Conservation (phyloP, 2,888 invertebrate genomes). For the Lysandra coridon region DNA sequence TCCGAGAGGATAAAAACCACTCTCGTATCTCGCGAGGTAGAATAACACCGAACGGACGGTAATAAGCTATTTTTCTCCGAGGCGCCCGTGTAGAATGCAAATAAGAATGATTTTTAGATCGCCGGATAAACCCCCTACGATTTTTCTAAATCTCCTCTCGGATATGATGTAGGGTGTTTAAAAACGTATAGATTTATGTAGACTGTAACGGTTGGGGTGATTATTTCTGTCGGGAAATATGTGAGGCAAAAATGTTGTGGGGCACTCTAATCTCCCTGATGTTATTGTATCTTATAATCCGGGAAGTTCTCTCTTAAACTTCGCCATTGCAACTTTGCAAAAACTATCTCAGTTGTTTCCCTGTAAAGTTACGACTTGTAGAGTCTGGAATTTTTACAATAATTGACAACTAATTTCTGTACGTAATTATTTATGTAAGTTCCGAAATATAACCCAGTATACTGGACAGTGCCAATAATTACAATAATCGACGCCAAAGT, state of each 20-base stretch:
- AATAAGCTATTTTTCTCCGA: conserved; percentile 42
- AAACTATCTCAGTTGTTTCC: too few relatives aligned
- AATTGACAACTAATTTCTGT: too few relatives aligned
- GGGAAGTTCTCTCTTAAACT: not conserved
- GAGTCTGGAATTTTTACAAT: too few relatives aligned
- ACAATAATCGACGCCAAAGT: too few relatives aligned
- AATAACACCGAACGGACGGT: conserved; percentile 4
- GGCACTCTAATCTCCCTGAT: conserved; percentile 4
- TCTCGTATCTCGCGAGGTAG: not conserved
- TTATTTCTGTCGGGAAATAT: not conserved
- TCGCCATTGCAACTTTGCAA: too few relatives aligned
- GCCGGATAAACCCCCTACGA: conserved; percentile 22
- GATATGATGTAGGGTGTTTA: conserved; percentile 27
- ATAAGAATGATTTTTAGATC: conserved; percentile 35
- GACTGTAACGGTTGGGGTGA: not conserved
- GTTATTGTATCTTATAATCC: not conserved
- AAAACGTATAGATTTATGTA: conserved; percentile 7
- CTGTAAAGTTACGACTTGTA: too few relatives aligned
- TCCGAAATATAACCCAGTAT: too few relatives aligned
- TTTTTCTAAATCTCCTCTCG: conserved; percentile 28
- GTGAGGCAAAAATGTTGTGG: not conserved
- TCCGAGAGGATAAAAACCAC: not conserved
- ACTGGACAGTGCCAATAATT: too few relatives aligned
- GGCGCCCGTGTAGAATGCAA: conserved; percentile 37
- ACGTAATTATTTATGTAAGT: too few relatives aligned